A percentile compares a stretch with the other conserved stretches of the same genome.
Conservation (phyloP, 2,797 vertebrate species). For the Avahi laniger region DNA sequence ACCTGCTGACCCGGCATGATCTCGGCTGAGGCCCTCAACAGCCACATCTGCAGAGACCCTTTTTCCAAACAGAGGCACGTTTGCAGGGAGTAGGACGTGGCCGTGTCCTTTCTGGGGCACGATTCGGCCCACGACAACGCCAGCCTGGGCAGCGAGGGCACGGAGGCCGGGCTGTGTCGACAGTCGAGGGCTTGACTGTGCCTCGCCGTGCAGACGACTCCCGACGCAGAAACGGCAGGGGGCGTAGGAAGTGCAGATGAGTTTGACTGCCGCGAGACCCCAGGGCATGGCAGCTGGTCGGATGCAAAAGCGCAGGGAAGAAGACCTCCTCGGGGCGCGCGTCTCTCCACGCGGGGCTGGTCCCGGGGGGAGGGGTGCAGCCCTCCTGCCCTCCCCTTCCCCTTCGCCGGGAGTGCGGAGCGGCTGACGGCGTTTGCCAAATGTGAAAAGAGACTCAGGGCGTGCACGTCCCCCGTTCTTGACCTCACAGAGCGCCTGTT, state of each 20-base stretch:
- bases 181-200: not conserved
- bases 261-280: not conserved
- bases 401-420: not conserved
- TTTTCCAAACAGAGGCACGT: not conserved
- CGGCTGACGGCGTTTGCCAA: not conserved
- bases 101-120: no score
- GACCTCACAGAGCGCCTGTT: not conserved
- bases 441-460: not conserved
- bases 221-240: not conserved
- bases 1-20: not conserved
- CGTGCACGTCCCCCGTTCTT: not conserved
- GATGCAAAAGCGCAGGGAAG: accelerated
- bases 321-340: accelerated
- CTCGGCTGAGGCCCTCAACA: not conserved
- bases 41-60: not conserved
- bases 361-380: not conserved
- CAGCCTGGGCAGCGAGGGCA: not conserved
- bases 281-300: not conserved
- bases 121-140: not conserved
- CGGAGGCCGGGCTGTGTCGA: no score
- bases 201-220: not conserved
- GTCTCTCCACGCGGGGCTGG: not conserved
- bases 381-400: no score
- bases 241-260: no score
- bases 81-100: not conserved